These are phyloP conservation scores for Agapornis canus DNA, from an alignment of 2,797 vertebrate genomes.

Conservation along the genomic window DNA sequence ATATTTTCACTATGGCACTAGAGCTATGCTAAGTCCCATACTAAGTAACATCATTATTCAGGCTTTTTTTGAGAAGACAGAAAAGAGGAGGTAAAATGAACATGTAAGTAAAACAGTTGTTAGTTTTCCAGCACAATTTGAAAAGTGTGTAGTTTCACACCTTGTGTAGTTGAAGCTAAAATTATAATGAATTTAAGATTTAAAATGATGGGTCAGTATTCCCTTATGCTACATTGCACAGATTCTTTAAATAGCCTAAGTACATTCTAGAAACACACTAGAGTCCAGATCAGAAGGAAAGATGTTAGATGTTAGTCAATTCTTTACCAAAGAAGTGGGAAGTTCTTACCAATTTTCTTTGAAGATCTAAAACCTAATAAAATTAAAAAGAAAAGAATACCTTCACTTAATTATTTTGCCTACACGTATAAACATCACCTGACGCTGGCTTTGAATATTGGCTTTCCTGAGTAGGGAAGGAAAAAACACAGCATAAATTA, in stretches of 20 bases:
- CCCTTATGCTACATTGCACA: not conserved
- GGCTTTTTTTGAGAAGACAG: not conserved
- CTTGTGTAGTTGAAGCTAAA: not conserved
- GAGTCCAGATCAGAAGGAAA: not conserved
- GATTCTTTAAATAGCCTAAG: not conserved
- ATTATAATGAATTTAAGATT: not conserved
- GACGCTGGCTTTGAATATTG: not conserved
- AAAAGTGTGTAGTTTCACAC: not conserved
- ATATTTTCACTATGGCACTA: not conserved
- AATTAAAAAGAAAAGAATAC: not conserved
- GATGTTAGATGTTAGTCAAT: not conserved
- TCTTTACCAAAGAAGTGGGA: not conserved
- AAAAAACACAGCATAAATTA: not conserved
- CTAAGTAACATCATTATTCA: not conserved
- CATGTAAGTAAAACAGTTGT: not conserved
- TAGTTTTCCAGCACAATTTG: not conserved
- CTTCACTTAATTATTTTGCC: not conserved
- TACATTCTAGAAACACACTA: not conserved
- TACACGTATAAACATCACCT: not conserved
- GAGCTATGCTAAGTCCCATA: not conserved
- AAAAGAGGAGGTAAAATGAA: not conserved
- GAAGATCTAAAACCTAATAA: slow-evolving; percentile 40
- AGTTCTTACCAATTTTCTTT: slow-evolving; percentile 44
- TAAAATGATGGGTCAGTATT: not conserved
- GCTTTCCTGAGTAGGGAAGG: not conserved